These are phyloP conservation scores for Pterocles burchelli DNA, from an alignment of 2,113 vertebrate genomes.

Conservation along the genomic window DNA sequence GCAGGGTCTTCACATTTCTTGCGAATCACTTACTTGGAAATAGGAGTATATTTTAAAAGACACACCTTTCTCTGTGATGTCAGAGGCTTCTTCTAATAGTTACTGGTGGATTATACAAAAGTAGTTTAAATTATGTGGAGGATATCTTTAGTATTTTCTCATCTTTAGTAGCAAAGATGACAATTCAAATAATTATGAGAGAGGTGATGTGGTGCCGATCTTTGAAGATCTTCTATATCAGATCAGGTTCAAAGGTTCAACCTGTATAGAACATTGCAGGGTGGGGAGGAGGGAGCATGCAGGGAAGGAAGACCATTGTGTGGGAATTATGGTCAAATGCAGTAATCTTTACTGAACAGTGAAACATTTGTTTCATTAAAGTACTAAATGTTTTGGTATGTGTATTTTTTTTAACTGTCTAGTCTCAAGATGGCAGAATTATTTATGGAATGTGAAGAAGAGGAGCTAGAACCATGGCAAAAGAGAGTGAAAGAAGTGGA, in stretches of 20 bases:
- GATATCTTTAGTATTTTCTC: background rate
- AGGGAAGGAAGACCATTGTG: background rate
- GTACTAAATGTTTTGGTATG: background rate
- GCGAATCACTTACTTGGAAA: background rate
- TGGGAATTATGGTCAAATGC: background rate
- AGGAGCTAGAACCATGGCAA: constrained; percentile 98
- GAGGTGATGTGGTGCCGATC: background rate
- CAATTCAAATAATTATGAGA: background rate
- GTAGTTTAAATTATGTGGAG: background rate
- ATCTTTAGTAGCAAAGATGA: background rate
- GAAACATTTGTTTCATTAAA: background rate
- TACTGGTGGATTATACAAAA: background rate
- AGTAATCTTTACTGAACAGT: background rate
- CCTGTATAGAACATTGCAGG: background rate
- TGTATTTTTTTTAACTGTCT: constrained; percentile 12
- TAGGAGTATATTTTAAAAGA: background rate
- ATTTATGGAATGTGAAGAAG: constrained; percentile 99
- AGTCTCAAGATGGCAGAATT: constrained; percentile 91
- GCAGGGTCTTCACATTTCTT: background rate
- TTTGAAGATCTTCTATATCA: background rate
- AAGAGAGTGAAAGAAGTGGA: constrained; percentile 87
- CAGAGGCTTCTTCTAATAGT: background rate
- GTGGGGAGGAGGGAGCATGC: background rate
- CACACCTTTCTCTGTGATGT: background rate
- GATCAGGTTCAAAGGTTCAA: background rate